Evolutionary conservation across 2,888 invertebrate species (phyloP), one percentile per base, ranked within the genome.

Genomic region (Tinea semifulvella): DNA sequence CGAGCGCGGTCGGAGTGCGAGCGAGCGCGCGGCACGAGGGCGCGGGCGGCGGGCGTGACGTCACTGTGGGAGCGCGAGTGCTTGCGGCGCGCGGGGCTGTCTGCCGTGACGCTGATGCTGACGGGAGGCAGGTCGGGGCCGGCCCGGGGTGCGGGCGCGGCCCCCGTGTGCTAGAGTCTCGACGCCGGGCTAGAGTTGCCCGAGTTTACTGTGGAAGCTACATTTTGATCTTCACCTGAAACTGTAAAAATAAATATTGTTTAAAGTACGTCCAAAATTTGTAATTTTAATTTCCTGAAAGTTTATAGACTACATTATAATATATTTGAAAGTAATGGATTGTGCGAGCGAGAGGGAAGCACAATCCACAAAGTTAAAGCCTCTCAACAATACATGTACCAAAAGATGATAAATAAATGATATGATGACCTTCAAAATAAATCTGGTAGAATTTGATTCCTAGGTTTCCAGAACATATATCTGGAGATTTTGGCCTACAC

Each of bases 141-240:
- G 79, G 79, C 68, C 77, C 77, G 61, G 18, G 7, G 14, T 53
- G 68, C 82, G 53, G 77, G 71, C 84, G 86, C 86, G 85, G 85
- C 85, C 75, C 83, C 85, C 82, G 81, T 83, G 81, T 83, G 88
- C 88, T 89, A 90, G 84, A 89, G 83, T 76, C 89, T 89, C 54
- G 88, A 87, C 53, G 85, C 86, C 59, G 88, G 87, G 74, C 86
- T 88, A 52, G 87, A 86, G 51, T 89, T 89, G 59, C 84, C 84
- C 57, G 86, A 86, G 70, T 85, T 85, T 64, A 85, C 71, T 56
- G 84, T 82, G 49, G 81, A 82, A 61, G 83, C 84, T 50, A 79
- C 80, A 64, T 80, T 82, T 68, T 74, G 79, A 61, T 82, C 82
- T 59, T 82, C 82, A 66, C 75, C 82, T 82, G 57, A 7, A 58